Evolutionary conservation across 2,888 invertebrate species (phyloP).

Genomic region (Lagria hirta): DNA sequence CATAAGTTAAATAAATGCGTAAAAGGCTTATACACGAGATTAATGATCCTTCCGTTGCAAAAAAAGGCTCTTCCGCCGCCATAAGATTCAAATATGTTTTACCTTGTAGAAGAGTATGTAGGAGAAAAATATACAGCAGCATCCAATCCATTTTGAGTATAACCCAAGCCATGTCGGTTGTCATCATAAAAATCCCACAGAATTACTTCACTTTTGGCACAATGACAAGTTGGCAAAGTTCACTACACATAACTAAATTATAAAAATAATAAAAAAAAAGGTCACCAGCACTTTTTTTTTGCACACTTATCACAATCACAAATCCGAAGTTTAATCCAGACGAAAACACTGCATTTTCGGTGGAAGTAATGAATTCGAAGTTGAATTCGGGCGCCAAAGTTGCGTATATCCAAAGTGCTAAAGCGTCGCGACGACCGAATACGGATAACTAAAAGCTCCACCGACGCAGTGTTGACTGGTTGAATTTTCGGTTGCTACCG

Average conservation of each 20-base stretch:
- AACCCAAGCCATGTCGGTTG: slow-evolving; percentile 10
- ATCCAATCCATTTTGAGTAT: slow-evolving; percentile 36
- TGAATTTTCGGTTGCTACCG: slow-evolving; percentile 38
- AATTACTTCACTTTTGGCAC: slow-evolving; percentile 38
- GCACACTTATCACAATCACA: slow-evolving; percentile 6
- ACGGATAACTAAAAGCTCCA: slow-evolving; percentile 34
- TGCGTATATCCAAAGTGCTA: background rate
- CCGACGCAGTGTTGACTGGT: slow-evolving; percentile 23
- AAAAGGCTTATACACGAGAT: no score
- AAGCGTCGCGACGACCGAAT: slow-evolving; percentile 41
- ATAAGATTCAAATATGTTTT: no score
- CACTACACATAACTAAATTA: slow-evolving; percentile 23
- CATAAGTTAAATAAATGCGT: no score
- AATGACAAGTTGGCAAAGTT: slow-evolving; percentile 32
- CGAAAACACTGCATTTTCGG: slow-evolving; percentile 4
- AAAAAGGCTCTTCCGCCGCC: no score
- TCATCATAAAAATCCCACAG: slow-evolving; percentile 19
- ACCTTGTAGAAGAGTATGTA: slow-evolving; percentile 38
- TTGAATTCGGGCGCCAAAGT: slow-evolving; percentile 2
- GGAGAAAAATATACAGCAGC: slow-evolving; percentile 34
- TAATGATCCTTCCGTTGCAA: no score
- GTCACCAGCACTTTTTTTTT: slow-evolving; percentile 16
- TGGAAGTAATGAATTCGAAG: slow-evolving; percentile 2
- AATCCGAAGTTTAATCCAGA: slow-evolving; percentile 6
- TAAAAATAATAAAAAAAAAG: no score